Conservation (phyloP, 1,140 invertebrate species). For the Spodoptera litura region DNA sequence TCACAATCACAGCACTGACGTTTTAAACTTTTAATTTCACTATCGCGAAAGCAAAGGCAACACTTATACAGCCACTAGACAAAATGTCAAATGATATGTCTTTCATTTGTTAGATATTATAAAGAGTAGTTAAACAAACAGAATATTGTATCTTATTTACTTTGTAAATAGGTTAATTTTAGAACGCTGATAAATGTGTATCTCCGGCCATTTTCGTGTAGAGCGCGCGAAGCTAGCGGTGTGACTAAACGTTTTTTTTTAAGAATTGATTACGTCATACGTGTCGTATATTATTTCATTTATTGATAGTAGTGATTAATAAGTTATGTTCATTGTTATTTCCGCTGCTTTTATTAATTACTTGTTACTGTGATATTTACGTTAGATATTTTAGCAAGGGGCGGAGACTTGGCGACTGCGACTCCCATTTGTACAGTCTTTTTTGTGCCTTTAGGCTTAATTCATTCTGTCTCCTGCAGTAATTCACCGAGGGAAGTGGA, state of each 20-base stretch:
- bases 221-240: background rate
- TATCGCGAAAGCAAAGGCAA: background rate
- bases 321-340: too few species aligned
- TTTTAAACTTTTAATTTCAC: conserved; percentile 8
- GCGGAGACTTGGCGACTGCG: too few species aligned
- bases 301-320: too few species aligned
- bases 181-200: conserved; percentile 13
- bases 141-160: conserved; percentile 20
- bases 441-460: too few species aligned
- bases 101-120: background rate
- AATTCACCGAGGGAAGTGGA: too few species aligned
- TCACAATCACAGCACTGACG: background rate
- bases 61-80: background rate
- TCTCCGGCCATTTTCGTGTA: conserved; percentile 35
- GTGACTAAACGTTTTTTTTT: conserved; percentile 30
- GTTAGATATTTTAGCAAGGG: too few species aligned
- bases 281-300: background rate
- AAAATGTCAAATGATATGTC: conserved; percentile 4
- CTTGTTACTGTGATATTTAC: too few species aligned
- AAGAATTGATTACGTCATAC: conserved; percentile 2
- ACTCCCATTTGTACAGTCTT: too few species aligned
- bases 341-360: too few species aligned
- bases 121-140: conserved; percentile 11
- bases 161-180: conserved; percentile 29
- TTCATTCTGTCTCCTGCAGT: too few species aligned